Conservation (phyloP, 2,888 invertebrate species). For the Synergus gifuensis region DNA sequence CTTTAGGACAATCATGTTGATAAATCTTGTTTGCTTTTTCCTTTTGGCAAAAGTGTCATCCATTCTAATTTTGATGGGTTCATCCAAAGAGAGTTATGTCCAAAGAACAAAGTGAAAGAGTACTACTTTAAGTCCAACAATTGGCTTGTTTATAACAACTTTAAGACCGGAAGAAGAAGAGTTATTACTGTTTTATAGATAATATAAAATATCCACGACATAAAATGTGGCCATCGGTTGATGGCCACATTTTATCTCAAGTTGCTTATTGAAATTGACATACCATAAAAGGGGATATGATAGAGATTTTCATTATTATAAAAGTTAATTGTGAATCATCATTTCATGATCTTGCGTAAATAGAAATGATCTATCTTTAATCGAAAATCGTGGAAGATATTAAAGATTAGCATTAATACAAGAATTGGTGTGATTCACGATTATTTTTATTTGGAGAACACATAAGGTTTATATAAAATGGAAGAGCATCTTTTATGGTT, state of each 20-base stretch:
- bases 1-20: neutral
- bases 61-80: too few species aligned
- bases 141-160: too few species aligned
- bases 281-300: neutral
- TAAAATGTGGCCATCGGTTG: too few species aligned
- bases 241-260: too few species aligned
- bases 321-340: neutral
- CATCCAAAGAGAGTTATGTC: too few species aligned
- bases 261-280: too few species aligned
- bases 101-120: too few species aligned
- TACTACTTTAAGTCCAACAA: too few species aligned
- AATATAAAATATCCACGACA: too few species aligned
- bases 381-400: neutral
- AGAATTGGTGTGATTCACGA: neutral
- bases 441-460: neutral
- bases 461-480: neutral
- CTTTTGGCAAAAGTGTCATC: too few species aligned
- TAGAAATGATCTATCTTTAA: neutral
- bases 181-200: too few species aligned
- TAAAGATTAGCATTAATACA: neutral
- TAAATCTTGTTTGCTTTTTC: neutral
- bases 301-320: neutral
- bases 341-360: neutral
- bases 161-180: too few species aligned
- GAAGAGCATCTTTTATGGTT: neutral